Base-by-base conservation (phyloP, 53 echinoderm and acorn worm genomes). In the Patiria pectinifera region DNA sequence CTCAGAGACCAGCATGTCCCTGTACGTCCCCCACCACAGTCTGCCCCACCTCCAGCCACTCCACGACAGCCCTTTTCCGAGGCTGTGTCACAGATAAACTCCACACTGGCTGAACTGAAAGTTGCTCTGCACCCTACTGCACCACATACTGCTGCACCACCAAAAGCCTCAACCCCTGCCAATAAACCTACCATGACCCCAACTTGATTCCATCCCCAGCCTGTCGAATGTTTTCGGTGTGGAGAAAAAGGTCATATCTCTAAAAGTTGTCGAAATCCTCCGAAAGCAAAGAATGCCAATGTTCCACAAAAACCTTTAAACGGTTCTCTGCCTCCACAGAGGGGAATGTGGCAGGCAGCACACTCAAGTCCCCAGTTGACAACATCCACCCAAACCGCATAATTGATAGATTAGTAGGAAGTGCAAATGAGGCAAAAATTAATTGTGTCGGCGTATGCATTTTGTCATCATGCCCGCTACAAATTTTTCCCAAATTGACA, bases 271-370 rank as follows among this genome's bases (percentile, higher is more conserved):
- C 80, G 80, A 10, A 80, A 80, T 11, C 80, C 80, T 16, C 45
- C 80, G 14, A 80, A 80, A 45, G 9, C 60, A 60, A 60, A 60
- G 60, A 60, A 12, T 60, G 60, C 9, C 60, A 60, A 8, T 12
- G 12, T 12, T 2, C 60, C 8, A 4, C 70, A 70, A 19, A 70
- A 44, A 7, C 80, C 45, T 44, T 80, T 80, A 80, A 80, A 80
- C 80, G 45, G 45, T 15, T 19, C 45, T 24, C 80, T 80, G 80
- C 80, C 80, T 80, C 80, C 80, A 45, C 80, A 80, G 45, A 4
- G 80, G 80, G 80, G 45, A 48, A 80, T 80, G 80, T 80, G 80
- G 80, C 80, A 80, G 80, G 80, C 80, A 80, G 80, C 80, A 16
- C 45, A 18, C 3, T 22, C 80, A 43, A 80, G 46, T 16, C 16